phyloP scores from a whole-genome alignment of 1,140 invertebrate genomes.

The Drosophila micromelanica region DNA sequence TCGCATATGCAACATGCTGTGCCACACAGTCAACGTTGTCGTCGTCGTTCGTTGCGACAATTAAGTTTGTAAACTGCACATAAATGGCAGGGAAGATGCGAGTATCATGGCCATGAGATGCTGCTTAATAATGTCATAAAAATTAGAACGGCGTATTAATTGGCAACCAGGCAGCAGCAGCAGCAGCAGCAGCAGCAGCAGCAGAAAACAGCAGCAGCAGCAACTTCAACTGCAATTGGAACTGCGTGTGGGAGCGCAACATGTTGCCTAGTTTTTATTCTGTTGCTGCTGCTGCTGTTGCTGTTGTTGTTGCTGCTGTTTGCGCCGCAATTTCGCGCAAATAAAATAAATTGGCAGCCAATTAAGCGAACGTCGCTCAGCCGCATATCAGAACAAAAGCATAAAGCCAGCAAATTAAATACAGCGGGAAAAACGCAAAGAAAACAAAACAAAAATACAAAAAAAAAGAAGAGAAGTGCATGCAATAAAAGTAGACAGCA shows the following conservation, averaged over 20 bases:
- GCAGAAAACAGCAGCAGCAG: conserved; percentile 3
- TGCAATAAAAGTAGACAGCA: conserved; percentile 8
- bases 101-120: conserved; percentile 58
- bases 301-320: conserved; percentile 27
- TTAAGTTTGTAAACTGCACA: conserved; percentile 79
- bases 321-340: conserved; percentile 77
- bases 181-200: conserved; percentile 9
- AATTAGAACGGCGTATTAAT: conserved; percentile 83
- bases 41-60: conserved; percentile 65
- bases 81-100: conserved; percentile 73
- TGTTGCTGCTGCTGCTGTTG: conserved; percentile 9
- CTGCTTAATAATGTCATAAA: conserved; percentile 83
- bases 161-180: conserved; percentile 47
- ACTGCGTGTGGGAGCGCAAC: conserved; percentile 79
- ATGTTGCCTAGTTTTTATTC: conserved; percentile 66
- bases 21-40: conserved; percentile 36
- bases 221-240: conserved; percentile 18
- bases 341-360: conserved; percentile 83
- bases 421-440: background rate
- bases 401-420: conserved; percentile 80
- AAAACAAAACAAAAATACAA: conserved; percentile 22
- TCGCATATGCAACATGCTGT: conserved; percentile 59
- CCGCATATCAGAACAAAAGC: conserved; percentile 77
- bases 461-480: conserved; percentile 20
- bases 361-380: conserved; percentile 70